Conservation (phyloP, 2,888 invertebrate genomes). For the Pachymerium ferrugineum region DNA sequence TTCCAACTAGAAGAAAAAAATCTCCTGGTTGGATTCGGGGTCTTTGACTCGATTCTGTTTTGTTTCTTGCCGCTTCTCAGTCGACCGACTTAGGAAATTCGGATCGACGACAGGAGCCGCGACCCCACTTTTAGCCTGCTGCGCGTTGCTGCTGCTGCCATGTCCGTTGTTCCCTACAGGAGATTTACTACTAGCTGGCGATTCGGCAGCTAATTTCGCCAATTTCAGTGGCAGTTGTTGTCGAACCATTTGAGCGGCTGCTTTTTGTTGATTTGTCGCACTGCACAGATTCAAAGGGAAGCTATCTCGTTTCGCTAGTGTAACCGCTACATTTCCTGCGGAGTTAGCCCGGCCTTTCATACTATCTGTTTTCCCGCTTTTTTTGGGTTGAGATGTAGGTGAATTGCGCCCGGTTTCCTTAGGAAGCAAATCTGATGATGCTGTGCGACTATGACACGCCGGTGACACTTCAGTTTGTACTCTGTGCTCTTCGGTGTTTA, state of each 20-base stretch:
- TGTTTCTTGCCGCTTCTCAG: background rate
- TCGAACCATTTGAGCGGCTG: constrained; percentile 59
- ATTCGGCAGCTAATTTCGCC: constrained; percentile 56
- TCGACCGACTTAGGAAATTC: background rate
- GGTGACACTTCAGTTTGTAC: background rate
- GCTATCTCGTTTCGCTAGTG: constrained; percentile 36
- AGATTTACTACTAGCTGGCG: background rate
- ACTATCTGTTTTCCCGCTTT: constrained; percentile 32
- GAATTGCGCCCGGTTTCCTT: constrained; percentile 4
- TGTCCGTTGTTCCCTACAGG: background rate
- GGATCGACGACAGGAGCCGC: background rate
- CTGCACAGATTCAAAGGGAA: constrained; percentile 69
- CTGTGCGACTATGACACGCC: background rate
- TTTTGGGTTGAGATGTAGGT: background rate
- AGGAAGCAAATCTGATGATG: constrained; percentile 20
- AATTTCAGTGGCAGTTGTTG: constrained; percentile 86
- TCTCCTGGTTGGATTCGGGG: constrained; percentile 37
- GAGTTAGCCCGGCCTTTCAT: constrained; percentile 37
- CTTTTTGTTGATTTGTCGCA: constrained; percentile 72
- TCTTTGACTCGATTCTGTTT: constrained; percentile 31
- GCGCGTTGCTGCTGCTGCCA: background rate
- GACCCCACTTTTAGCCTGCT: background rate
- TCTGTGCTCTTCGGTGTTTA: background rate
- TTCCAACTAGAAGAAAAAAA: constrained; percentile 36
- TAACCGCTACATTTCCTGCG: constrained; percentile 36